phyloP scores from a whole-genome alignment of 2,888 invertebrate genomes.

The Oligia strigilis region DNA sequence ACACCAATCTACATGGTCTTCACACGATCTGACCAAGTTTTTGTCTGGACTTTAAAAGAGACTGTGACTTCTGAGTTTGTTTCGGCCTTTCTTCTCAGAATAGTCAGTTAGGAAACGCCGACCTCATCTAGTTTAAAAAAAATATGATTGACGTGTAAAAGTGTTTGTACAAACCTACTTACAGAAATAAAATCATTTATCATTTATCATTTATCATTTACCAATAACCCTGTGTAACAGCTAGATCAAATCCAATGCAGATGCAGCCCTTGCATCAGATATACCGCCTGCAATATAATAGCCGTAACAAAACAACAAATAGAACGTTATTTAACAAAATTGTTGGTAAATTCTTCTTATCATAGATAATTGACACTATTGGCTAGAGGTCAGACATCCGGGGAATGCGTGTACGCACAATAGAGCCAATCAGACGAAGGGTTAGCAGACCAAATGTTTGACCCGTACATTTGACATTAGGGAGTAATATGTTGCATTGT shows the following conservation, averaged over 20 bases:
- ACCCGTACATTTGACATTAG: background rate
- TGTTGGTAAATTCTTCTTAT: background rate
- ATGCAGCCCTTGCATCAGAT: background rate
- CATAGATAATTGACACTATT: slow-evolving; percentile 38
- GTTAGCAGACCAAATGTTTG: slow-evolving; percentile 1
- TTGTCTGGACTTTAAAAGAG: too few species aligned
- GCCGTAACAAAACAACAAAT: background rate
- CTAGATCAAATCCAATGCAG: background rate
- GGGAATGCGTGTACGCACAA: slow-evolving; percentile 41
- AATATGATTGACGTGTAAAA: too few species aligned
- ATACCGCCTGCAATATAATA: too few species aligned
- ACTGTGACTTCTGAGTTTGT: too few species aligned
- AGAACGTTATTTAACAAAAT: background rate
- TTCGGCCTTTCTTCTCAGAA: too few species aligned
- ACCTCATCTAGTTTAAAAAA: too few species aligned
- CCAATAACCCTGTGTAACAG: background rate
- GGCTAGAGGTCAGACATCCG: slow-evolving; percentile 38
- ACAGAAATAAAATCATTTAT: too few species aligned
- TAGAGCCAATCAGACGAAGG: slow-evolving; percentile 41
- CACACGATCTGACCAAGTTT: too few species aligned
- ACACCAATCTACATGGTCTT: too few species aligned
- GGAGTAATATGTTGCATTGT: background rate
- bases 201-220: too few species aligned
- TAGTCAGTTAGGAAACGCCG: too few species aligned
- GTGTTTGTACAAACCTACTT: too few species aligned